A percentile compares a stretch with the other conserved stretches of the same genome.
Evolutionary conservation across 1,140 invertebrate species (phyloP).

Genomic region (Drosophila nasuta): DNA sequence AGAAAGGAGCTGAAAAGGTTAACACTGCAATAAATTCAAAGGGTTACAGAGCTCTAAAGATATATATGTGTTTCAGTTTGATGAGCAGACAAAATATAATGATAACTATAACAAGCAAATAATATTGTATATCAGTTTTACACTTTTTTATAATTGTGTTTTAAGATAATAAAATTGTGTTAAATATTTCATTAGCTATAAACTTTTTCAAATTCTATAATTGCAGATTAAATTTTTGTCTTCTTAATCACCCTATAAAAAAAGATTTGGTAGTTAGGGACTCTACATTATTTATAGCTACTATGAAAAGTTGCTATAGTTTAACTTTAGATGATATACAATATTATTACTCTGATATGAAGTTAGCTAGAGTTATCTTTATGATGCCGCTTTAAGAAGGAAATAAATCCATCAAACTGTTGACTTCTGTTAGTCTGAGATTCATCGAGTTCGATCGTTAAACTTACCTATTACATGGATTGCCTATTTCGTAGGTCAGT

Average conservation of each 20-base stretch:
- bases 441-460: not conserved
- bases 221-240: not conserved
- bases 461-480: constrained; percentile 79
- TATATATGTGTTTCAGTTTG: constrained; percentile 8
- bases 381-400: not conserved
- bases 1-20: constrained; percentile 70
- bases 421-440: not conserved
- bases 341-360: no score
- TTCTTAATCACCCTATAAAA: not conserved
- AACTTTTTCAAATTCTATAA: no score
- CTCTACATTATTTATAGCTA: no score
- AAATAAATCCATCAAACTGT: not conserved
- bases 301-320: no score
- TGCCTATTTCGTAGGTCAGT: constrained; percentile 72
- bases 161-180: not conserved
- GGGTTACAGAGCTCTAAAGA: constrained; percentile 32
- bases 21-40: constrained; percentile 53
- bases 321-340: no score
- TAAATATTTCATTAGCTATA: no score
- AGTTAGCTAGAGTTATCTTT: not conserved
- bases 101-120: not conserved
- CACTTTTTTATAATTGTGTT: not conserved
- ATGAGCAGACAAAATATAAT: not conserved
- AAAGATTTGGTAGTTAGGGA: no score
- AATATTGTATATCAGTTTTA: not conserved